Evolutionary conservation across 2,113 vertebrate genomes (phyloP), one percentile per base, ranked within the genome.

Genomic region (Gavialis gangeticus): DNA sequence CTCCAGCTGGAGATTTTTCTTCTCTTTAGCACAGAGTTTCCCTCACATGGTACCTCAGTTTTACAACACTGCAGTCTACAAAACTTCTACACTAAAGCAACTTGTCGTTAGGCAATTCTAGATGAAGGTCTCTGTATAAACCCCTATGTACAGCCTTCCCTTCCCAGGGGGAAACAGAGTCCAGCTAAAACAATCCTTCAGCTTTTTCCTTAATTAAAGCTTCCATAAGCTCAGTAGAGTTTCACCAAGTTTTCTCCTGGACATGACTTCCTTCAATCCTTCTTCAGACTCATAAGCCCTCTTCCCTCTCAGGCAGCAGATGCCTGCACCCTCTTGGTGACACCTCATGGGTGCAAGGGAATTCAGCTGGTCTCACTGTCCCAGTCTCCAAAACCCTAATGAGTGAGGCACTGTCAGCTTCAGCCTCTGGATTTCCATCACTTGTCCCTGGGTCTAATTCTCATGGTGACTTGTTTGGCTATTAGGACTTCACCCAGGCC

Each of bases 1-100:
- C 46, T 46, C 46, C 46, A 46, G 46, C 6, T 46, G 46, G 46
- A 46, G 46, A 46, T 46, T 46, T 46, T 46, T 46, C 46, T 46
- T 46, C 46, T 8, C 1, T 76, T 66, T 0, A 0, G 81, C 27
- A 21, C 0, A 25, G 56, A 78, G 87, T 54, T 9, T 10, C 25
- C 24, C 18, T 34, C 69, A 69, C 64, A 21, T 0, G 0, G 64
- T 27, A 77, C n/a, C 37, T 34, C 82, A 12, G 46, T 75, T 69
- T 56, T 1, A 0, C 1, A 13, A 12, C 17, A 37, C 64, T 69
- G 22, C 55, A 18, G 2, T 18, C 46, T 25, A n/a, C 28, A 67
- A n/a, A n/a, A n/a, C 17, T 67, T 30, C 17, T 46, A 28, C 82
- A 17, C 0, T 0, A 18, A 13, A 17, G 16, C 3, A 27, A 13